Percentiles rank a stretch among this genome's conserved stretches.
These are phyloP conservation scores for Andricus quercusramuli DNA, from an alignment of 2,888 invertebrate genomes.

Conservation along the genomic window DNA sequence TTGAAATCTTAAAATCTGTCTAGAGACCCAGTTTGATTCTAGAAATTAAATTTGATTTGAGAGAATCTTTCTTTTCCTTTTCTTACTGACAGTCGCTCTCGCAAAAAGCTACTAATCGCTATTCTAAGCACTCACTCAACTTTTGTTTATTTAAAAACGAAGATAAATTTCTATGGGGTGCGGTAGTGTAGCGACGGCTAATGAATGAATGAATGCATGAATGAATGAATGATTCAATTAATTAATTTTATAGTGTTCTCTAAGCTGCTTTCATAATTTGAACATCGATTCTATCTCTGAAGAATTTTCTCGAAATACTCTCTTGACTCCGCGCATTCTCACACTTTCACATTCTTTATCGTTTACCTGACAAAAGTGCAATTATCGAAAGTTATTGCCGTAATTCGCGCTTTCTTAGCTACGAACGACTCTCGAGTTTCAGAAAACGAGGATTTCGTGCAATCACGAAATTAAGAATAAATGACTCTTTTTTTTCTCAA, in stretches of 20 bases:
- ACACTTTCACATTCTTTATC: constrained; percentile 35
- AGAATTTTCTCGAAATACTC: constrained; percentile 17
- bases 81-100: constrained; percentile 15
- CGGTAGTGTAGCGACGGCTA: neutral
- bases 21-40: neutral
- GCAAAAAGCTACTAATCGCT: neutral
- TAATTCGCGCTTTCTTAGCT: neutral
- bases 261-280: constrained; percentile 3
- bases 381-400: constrained; percentile 9
- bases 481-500: neutral
- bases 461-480: neutral
- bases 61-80: neutral
- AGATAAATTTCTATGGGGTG: constrained; percentile 1
- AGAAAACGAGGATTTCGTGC: constrained; percentile 27
- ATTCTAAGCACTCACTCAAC: constrained; percentile 7
- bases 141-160: neutral
- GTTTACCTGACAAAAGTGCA: constrained; percentile 12
- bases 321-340: neutral
- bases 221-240: neutral
- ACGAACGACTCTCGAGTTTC: constrained; percentile 38
- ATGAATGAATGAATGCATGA: neutral
- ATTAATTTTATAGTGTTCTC: constrained; percentile 10
- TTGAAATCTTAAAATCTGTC: neutral
- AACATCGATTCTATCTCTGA: constrained; percentile 5
- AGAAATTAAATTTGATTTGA: neutral